Percentiles rank a stretch among this genome's conserved stretches.
These are phyloP conservation scores for Champsocephalus gunnari DNA, from an alignment of 2,797 vertebrate species.

Conservation along the genomic window DNA sequence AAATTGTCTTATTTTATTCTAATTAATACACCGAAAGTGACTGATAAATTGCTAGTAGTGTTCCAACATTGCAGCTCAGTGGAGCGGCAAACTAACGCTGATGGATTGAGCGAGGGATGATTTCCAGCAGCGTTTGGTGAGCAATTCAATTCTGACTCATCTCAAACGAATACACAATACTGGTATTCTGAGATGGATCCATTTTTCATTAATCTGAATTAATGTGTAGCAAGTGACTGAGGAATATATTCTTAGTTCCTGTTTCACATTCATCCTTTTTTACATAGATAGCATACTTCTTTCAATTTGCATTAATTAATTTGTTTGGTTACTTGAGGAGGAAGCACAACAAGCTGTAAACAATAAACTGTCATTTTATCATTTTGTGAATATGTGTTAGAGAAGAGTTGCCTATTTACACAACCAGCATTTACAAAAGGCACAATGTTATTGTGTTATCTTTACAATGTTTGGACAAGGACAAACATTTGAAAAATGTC, in stretches of 20 bases:
- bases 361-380: background rate
- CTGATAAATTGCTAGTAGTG: background rate
- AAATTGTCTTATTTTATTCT: background rate
- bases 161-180: background rate
- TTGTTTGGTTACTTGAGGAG: background rate
- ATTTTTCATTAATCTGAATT: background rate
- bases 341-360: background rate
- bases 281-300: background rate
- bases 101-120: background rate
- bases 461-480: too few relatives aligned
- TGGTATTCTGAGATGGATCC: background rate
- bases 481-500: too few relatives aligned
- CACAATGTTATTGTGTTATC: too few relatives aligned
- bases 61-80: conserved; percentile 7
- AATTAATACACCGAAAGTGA: background rate
- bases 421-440: too few relatives aligned
- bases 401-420: too few relatives aligned
- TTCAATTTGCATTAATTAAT: background rate
- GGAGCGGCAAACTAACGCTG: conserved; percentile 1
- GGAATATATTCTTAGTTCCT: background rate
- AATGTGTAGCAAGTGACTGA: background rate
- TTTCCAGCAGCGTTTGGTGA: background rate
- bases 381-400: background rate
- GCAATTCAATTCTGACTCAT: conserved; percentile 24
- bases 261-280: background rate